phyloP scores from a whole-genome alignment of 2,113 vertebrate genomes.

The Tupaia chinensis region DNA sequence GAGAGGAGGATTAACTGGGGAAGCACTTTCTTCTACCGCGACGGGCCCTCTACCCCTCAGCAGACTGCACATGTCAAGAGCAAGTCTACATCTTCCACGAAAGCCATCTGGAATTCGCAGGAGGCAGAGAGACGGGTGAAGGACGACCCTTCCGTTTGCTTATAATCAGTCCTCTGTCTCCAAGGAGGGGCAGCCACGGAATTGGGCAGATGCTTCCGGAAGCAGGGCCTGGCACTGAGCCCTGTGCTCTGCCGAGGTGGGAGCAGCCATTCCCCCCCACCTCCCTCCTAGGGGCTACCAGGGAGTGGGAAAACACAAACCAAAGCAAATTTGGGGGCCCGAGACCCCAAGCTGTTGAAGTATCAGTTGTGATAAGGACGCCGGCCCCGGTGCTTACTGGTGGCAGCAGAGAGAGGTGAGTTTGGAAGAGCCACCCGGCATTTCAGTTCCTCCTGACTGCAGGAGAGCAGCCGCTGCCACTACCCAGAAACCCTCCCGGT shows the following conservation, averaged over 20 bases:
- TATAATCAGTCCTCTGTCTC: background rate
- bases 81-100: background rate
- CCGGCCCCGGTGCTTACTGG: background rate
- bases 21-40: background rate
- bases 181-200: background rate
- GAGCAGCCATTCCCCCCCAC: background rate
- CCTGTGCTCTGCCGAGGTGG: background rate
- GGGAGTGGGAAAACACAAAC: background rate
- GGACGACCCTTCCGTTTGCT: background rate
- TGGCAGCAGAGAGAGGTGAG: background rate
- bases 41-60: background rate
- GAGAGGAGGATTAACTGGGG: background rate
- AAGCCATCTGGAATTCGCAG: background rate
- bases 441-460: background rate
- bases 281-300: background rate
- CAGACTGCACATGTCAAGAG: background rate
- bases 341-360: background rate
- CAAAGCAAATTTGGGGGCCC: background rate
- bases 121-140: background rate
- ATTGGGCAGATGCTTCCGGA: background rate
- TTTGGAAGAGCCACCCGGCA: background rate
- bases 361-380: background rate
- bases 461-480: background rate
- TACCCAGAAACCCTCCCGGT: conserved; percentile 32
- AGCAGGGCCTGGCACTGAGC: background rate